phyloP scores from a whole-genome alignment of 2,797 vertebrate species.

The Hydrocynus forskahlii region DNA sequence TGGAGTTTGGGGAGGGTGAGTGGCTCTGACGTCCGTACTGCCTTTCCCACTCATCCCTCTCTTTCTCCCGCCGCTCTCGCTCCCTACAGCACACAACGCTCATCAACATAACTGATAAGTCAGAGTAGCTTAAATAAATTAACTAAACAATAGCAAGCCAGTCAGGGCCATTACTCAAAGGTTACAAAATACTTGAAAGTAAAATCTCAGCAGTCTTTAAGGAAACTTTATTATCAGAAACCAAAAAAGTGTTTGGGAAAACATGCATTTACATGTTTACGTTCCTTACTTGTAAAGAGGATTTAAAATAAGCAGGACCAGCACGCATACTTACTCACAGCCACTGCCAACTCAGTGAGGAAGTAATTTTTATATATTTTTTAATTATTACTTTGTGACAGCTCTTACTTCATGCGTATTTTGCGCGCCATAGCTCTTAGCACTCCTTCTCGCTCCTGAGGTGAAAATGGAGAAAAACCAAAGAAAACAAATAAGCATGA shows the following conservation, averaged over 20 bases:
- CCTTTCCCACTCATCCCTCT: slow-evolving; percentile 90
- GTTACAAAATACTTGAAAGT: too few relatives aligned
- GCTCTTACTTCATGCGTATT: slow-evolving; percentile 93
- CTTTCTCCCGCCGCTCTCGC: slow-evolving; percentile 89
- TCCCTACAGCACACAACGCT: slow-evolving; percentile 76
- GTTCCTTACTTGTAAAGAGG: too few relatives aligned
- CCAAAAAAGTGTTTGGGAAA: too few relatives aligned
- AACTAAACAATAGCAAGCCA: too few relatives aligned
- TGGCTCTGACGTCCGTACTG: slow-evolving; percentile 90
- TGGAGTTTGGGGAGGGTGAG: slow-evolving; percentile 85
- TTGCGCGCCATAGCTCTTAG: slow-evolving; percentile 95
- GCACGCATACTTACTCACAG: background rate
- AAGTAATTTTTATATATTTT: background rate
- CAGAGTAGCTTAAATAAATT: too few relatives aligned
- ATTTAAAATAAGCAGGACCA: background rate
- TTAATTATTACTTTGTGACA: background rate
- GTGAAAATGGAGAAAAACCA: slow-evolving; percentile 36
- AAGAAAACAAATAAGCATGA: background rate
- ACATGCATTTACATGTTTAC: too few relatives aligned
- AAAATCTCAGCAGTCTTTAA: too few relatives aligned
- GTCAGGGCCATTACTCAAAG: too few relatives aligned
- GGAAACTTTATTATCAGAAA: too few relatives aligned
- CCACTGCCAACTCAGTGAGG: background rate
- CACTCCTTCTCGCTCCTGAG: slow-evolving; percentile 90
- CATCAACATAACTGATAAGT: background rate